These are phyloP conservation scores for Epinephelus coioides DNA, from an alignment of 2,797 vertebrate genomes.

Conservation along the genomic window DNA sequence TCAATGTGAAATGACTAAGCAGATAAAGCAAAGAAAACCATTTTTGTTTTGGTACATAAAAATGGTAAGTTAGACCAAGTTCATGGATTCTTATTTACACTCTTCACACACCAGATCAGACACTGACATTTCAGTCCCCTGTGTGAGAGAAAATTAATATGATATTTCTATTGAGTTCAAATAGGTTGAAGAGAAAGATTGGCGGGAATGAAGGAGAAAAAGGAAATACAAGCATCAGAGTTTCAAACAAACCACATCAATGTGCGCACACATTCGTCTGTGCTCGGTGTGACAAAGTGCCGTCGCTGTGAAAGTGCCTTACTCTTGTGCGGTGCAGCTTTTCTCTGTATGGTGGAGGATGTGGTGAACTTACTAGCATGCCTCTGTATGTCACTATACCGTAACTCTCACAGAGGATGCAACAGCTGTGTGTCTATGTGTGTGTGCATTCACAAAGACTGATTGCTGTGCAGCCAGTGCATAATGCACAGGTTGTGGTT, in stretches of 20 bases:
- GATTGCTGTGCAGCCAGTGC: slow-evolving; percentile 58
- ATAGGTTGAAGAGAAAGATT: slow-evolving; percentile 28
- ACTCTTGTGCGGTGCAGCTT: slow-evolving; percentile 57
- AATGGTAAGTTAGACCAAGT: background rate
- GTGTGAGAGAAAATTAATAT: background rate
- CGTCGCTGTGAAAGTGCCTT: slow-evolving; percentile 47
- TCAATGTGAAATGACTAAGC: slow-evolving; percentile 50
- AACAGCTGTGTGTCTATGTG: slow-evolving; percentile 15
- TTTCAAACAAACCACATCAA: slow-evolving; percentile 76
- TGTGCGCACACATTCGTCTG: slow-evolving; percentile 33
- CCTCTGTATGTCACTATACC: slow-evolving; percentile 46
- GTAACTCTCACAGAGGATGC: slow-evolving; percentile 48
- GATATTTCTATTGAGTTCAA: background rate
- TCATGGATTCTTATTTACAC: background rate
- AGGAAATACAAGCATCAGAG: slow-evolving; percentile 56
- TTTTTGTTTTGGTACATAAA: background rate
- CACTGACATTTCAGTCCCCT: background rate
- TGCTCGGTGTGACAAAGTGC: slow-evolving; percentile 32
- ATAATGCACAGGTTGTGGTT: slow-evolving; percentile 67
- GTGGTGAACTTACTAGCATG: slow-evolving; percentile 70
- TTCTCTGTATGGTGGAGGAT: slow-evolving; percentile 78
- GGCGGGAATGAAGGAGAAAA: slow-evolving; percentile 62
- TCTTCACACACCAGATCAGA: background rate
- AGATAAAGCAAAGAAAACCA: background rate
- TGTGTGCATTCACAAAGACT: slow-evolving; percentile 47